Conservation (phyloP, 2,113 vertebrate species). For the Chascanopsetta lugubris region DNA sequence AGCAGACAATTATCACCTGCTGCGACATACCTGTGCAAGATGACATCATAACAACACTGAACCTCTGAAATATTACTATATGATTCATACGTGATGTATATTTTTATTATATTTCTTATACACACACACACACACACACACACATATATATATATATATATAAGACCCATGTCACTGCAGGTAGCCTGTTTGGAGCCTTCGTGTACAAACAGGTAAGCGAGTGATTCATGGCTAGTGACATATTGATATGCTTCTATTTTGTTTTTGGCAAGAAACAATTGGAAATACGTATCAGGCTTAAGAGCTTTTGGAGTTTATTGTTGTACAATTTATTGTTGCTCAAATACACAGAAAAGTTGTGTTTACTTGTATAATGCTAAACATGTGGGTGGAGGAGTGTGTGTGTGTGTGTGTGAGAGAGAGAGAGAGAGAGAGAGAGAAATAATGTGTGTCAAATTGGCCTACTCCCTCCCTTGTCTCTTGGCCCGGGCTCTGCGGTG, state of each 20-base stretch:
- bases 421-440: constrained; percentile 6
- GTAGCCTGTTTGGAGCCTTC: no score
- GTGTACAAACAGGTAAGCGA: no score
- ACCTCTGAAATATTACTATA: no score
- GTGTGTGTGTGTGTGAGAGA: not conserved
- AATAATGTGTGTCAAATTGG: constrained; percentile 49
- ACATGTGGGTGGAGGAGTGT: not conserved
- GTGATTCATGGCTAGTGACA: no score
- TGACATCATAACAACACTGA: no score
- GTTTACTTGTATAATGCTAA: not conserved
- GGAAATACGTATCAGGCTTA: not conserved
- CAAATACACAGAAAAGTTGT: constrained; percentile 1
- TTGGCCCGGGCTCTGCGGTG: constrained; percentile 52
- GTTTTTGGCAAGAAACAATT: not conserved
- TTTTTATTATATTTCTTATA: not conserved
- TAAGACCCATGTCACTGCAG: no score
- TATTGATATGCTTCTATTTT: not conserved
- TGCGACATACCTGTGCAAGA: no score
- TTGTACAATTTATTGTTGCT: not conserved
- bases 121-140: no score
- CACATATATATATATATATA: no score
- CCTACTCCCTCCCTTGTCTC: constrained; percentile 42
- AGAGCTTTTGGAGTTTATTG: not conserved
- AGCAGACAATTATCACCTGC: no score
- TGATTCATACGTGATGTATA: not conserved